A percentile compares a stretch with the other conserved stretches of the same genome.
phyloP scores from a whole-genome alignment of 2,797 vertebrate genomes.

The Tadarida brasiliensis region DNA sequence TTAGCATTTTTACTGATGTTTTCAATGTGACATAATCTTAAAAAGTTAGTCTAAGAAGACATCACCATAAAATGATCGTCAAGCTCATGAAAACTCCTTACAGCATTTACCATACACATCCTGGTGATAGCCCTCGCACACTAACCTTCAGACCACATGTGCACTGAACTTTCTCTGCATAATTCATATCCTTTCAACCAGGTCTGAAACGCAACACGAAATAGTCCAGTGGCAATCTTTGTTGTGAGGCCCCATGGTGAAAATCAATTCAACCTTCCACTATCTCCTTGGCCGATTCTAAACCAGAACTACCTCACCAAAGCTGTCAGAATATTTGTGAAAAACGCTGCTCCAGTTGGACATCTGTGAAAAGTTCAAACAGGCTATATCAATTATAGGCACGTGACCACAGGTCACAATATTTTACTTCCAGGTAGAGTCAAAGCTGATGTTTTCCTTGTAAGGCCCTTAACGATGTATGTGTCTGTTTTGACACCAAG shows the following conservation, averaged over 20 bases:
- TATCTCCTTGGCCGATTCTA: neutral
- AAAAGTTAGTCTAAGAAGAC: neutral
- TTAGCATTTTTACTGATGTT: conserved; percentile 11
- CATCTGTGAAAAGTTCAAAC: conserved; percentile 84
- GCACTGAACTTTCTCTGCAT: neutral
- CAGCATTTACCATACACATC: neutral
- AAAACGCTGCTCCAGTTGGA: conserved; percentile 65
- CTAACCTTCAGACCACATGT: neutral
- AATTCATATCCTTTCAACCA: neutral
- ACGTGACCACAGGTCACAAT: conserved; percentile 76
- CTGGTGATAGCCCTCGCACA: neutral
- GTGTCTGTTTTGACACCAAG: conserved; percentile 24
- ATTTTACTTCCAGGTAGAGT: conserved; percentile 73
- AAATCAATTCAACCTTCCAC: conserved; percentile 50
- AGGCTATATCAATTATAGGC: conserved; percentile 79
- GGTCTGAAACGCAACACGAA: neutral
- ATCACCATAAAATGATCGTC: conserved; percentile 1
- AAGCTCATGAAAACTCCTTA: neutral
- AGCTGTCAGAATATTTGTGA: conserved; percentile 68
- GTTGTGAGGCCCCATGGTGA: neutral
- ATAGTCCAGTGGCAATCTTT: neutral
- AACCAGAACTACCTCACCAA: conserved; percentile 77
- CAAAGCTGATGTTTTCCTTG: conserved; percentile 80
- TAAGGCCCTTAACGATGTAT: conserved; percentile 43
- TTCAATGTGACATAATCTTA: neutral